Evolutionary conservation across 1,140 invertebrate genomes (phyloP).

Genomic region (Hycleus phaleratus): DNA sequence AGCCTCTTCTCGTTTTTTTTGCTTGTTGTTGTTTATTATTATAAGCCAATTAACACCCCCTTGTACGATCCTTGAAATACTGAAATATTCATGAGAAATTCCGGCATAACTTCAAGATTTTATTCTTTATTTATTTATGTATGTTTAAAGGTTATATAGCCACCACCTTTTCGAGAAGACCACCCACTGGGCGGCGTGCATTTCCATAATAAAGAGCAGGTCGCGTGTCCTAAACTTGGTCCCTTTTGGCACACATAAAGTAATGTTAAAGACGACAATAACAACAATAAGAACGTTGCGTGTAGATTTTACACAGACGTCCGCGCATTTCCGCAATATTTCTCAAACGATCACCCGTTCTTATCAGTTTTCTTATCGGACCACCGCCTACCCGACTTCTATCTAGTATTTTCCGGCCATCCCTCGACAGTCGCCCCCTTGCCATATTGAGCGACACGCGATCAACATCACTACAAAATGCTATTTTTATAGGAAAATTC

Average conservation of each 20-base stretch:
- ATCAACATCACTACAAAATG: neutral
- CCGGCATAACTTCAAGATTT: neutral
- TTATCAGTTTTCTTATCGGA: slow-evolving; percentile 26
- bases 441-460: no score
- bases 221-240: slow-evolving; percentile 22
- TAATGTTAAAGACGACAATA: slow-evolving; percentile 10
- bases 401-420: slow-evolving; percentile 25
- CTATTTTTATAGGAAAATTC: no score
- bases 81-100: slow-evolving; percentile 11
- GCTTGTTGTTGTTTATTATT: no score
- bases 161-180: neutral
- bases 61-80: no score
- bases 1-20: no score
- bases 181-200: slow-evolving; percentile 5
- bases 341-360: slow-evolving; percentile 19
- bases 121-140: no score
- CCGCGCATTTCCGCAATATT: slow-evolving; percentile 21
- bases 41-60: no score
- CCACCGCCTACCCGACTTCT: slow-evolving; percentile 14
- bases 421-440: slow-evolving; percentile 4
- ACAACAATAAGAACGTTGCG: slow-evolving; percentile 10
- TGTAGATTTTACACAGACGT: slow-evolving; percentile 21
- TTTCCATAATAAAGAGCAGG: slow-evolving; percentile 24
- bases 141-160: no score
- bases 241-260: slow-evolving; percentile 14